These are phyloP conservation scores for Pachydiplax longipennis DNA, from an alignment of 2,888 invertebrate genomes.

Conservation along the genomic window DNA sequence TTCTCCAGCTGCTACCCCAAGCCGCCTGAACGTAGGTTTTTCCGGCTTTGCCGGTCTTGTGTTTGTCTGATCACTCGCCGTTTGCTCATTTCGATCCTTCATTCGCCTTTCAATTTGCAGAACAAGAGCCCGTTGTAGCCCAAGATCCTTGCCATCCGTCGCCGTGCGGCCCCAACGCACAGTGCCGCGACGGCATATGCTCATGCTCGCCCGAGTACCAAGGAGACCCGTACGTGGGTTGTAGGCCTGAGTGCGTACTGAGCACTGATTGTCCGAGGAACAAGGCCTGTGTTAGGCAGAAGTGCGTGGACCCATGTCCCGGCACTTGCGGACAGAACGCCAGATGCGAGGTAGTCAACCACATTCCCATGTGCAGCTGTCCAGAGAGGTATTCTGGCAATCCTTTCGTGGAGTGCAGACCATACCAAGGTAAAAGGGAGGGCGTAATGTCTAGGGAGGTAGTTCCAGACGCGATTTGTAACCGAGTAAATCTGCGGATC, in stretches of 20 bases:
- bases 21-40: slow-evolving; percentile 47
- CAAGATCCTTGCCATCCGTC: slow-evolving; percentile 58
- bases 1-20: slow-evolving; percentile 54
- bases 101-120: slow-evolving; percentile 33
- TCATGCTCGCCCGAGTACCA: slow-evolving; percentile 64
- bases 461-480: not conserved
- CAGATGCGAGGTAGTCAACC: slow-evolving; percentile 76
- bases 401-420: slow-evolving; percentile 62
- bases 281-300: slow-evolving; percentile 75
- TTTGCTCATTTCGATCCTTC: not conserved
- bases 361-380: slow-evolving; percentile 82
- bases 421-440: slow-evolving; percentile 37
- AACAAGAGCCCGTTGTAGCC: slow-evolving; percentile 48
- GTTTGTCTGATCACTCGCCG: not conserved
- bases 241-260: slow-evolving; percentile 75
- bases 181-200: slow-evolving; percentile 74
- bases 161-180: slow-evolving; percentile 56
- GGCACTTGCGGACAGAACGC: slow-evolving; percentile 79
- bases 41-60: not conserved
- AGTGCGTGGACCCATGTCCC: slow-evolving; percentile 77
- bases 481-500: not conserved
- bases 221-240: slow-evolving; percentile 55
- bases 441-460: not conserved
- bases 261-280: slow-evolving; percentile 73
- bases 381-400: slow-evolving; percentile 68